Evolutionary conservation across 2,113 vertebrate genomes (phyloP), one percentile per base, ranked within the genome.

Genomic region (Aptenodytes patagonicus): DNA sequence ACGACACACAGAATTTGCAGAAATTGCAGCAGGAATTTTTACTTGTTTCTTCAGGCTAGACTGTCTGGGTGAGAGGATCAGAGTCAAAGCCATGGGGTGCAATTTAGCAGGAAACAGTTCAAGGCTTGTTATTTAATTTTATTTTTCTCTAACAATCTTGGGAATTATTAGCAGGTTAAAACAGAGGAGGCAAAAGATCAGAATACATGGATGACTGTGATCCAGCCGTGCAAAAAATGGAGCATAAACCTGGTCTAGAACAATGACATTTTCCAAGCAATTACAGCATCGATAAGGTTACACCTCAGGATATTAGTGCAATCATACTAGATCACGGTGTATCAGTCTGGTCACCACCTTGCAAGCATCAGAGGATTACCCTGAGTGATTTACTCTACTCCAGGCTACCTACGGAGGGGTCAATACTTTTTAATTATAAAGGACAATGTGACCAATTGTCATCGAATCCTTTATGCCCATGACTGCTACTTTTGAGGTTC

Each of bases 391-490:
- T 52, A 32, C 22, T 66, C 7, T 76, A 10, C 9, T 46, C 21
- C 34, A 66, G 19, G 8, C 28, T 68, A 16, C 2, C 38, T 47
- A 42, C 29, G 12, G 19, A 64, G 24, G 5, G 10, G 31, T 36
- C 60, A 19, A 42, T 29, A 47, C 4, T 15, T 38, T 29, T 11
- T 75, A 26, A 44, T 47, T 54, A 21, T 28, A 62, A 54, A 34
- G 16, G 47, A n/a, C 28, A 46, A 34, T 1, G 7, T 36, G 38
- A 32, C 7, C 10, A n/a, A 21, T 64, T 25, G 10, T 17, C 40
- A 42, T 28, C 3, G 3, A 54, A 54, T 31, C 7, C 24, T n/a
- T 31, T n/a, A 57, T 49, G n/a, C 47, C 0, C 0, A 21, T 31
- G 71, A 61, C 18, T 20, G 29, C 47, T 40, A 22, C 13, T 17